phyloP scores from a whole-genome alignment of 2,113 vertebrate species.

The Castor canadensis region DNA sequence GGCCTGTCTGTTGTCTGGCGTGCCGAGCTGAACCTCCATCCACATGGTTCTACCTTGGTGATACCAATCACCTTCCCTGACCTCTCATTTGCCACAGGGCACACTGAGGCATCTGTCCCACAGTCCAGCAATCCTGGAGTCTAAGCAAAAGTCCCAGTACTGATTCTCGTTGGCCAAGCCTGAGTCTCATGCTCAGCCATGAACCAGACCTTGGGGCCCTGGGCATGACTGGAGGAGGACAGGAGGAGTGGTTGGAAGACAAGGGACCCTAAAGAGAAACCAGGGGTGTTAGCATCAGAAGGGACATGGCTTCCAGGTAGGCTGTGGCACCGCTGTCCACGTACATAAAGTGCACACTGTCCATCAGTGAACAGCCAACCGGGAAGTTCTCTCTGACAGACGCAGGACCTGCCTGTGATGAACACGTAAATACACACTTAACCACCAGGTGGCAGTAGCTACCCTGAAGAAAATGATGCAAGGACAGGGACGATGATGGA shows the following conservation, averaged over 20 bases:
- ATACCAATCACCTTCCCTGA: background rate
- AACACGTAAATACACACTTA: background rate
- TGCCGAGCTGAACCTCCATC: background rate
- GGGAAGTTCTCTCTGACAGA: too few relatives aligned
- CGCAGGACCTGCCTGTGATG: too few relatives aligned
- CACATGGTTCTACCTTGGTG: background rate
- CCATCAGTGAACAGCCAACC: background rate
- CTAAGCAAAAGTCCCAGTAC: background rate
- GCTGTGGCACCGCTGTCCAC: too few relatives aligned
- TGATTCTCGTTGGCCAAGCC: background rate
- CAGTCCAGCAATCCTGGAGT: background rate
- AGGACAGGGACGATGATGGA: background rate
- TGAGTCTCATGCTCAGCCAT: background rate
- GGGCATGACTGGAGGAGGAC: background rate
- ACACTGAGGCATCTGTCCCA: background rate
- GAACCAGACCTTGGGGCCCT: background rate
- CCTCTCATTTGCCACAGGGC: background rate
- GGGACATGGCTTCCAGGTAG: background rate
- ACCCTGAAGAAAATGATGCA: background rate
- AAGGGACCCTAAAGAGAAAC: background rate
- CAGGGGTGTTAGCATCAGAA: too few relatives aligned
- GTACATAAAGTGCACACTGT: too few relatives aligned
- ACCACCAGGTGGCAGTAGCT: background rate
- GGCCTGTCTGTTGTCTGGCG: background rate
- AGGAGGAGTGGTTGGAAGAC: background rate